phyloP scores from a whole-genome alignment of 2,888 invertebrate genomes.

The Tetropium fuscum region DNA sequence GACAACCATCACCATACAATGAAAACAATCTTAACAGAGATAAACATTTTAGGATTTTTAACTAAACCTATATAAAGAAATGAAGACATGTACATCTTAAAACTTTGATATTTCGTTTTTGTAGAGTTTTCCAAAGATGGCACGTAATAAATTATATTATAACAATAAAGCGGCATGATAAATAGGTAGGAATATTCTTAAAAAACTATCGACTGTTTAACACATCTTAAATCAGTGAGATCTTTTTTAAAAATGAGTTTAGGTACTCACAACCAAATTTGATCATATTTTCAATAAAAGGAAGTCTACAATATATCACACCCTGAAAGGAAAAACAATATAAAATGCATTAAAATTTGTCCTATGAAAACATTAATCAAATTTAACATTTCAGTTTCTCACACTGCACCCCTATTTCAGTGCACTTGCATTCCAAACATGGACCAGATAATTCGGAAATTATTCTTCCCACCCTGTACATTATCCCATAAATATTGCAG shows the following conservation, averaged over 20 bases:
- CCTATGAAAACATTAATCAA: not conserved
- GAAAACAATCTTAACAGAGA: not conserved
- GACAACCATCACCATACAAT: not conserved
- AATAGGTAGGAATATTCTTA: constrained; percentile 6
- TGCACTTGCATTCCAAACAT: constrained; percentile 88
- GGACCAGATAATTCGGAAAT: constrained; percentile 85
- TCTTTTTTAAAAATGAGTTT: constrained; percentile 26
- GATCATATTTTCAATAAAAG: constrained; percentile 5
- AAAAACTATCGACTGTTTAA: constrained; percentile 4
- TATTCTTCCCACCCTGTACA: constrained; percentile 86
- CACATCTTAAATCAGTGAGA: constrained; percentile 30
- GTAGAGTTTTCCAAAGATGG: constrained; percentile 19
- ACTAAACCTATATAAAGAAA: not conserved
- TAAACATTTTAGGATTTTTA: not conserved
- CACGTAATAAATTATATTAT: constrained; percentile 21
- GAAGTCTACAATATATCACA: constrained; percentile 12
- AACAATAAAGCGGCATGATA: constrained; percentile 10
- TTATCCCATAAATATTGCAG: constrained; percentile 90
- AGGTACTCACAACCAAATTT: constrained; percentile 7
- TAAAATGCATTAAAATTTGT: not conserved
- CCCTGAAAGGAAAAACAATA: constrained; percentile 4
- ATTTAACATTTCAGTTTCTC: constrained; percentile 56
- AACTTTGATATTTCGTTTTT: constrained; percentile 13
- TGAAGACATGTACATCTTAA: constrained; percentile 18
- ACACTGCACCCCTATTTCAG: constrained; percentile 88